Evolutionary conservation across 2,797 vertebrate species (phyloP), one percentile per base, ranked within the genome.

Genomic region (Chloroceryle amazona): DNA sequence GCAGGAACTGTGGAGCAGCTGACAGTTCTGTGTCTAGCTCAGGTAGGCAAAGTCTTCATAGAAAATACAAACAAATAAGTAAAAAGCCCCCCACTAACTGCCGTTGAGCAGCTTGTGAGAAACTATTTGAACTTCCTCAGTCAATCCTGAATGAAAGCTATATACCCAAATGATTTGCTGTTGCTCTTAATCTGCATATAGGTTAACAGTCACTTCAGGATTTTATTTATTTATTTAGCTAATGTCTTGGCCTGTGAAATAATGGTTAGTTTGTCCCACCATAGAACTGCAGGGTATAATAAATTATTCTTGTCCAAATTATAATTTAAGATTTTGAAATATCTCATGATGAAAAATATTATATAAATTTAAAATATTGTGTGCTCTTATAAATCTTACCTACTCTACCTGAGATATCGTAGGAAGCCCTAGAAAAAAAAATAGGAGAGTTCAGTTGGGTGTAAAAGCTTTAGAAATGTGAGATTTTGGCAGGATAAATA

Each of bases 101-200:
- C 63, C 51, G 86, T 95, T 96, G 95, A 85, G 46, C 96, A 92
- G 86, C 31, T 26, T 93, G 23, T 81, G n/a, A 90, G 70, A 88
- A 96, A 95, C 86, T 31, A 94, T 81, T 93, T 72, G 51, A 61
- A 51, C 33, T 76, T 74, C 19, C 25, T 60, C 71, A 52, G 61
- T 51, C 42, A 79, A 13, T 86, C 31, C 52, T 80, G 55, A 82
- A 89, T 67, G n/a, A 41, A 73, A 94, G 26, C 35, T 81, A 9
- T 33, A 18, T 60, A 54, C 23, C 31, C 41, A 55, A 71, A 31
- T 16, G 28, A 18, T 63, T 89, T 79, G 46, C 52, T 80, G 71
- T 73, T 89, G 47, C 39, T 85, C 57, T 63, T 70, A 71, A 67
- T 76, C 52, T 90, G 37, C 44, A 55, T 79, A 90, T 66, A 73